Conservation (phyloP, 2,888 invertebrate genomes). For the Drosophila yooni region DNA sequence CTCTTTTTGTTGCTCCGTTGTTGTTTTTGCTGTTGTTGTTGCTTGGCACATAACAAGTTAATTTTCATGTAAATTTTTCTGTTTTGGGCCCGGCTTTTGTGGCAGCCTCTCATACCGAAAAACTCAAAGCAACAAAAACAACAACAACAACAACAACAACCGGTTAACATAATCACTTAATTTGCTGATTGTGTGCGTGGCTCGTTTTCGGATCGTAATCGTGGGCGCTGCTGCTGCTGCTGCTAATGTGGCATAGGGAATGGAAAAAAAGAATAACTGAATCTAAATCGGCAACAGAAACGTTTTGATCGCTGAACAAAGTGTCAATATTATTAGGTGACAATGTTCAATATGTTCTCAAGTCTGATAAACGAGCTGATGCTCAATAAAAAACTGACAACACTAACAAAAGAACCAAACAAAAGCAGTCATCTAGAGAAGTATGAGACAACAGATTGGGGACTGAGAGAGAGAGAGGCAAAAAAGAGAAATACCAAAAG, state of each 20-base stretch:
- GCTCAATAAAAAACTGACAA: constrained; percentile 35
- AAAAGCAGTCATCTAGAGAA: constrained; percentile 15
- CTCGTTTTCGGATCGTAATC: constrained; percentile 66
- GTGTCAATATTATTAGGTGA: constrained; percentile 81
- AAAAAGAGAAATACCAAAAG: not conserved
- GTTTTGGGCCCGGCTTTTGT: constrained; percentile 58
- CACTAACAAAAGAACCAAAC: constrained; percentile 23
- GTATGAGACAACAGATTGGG: not conserved
- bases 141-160: constrained; percentile 55
- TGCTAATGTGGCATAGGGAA: constrained; percentile 6
- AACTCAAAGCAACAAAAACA: constrained; percentile 7
- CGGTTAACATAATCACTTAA: constrained; percentile 81
- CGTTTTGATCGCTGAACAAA: constrained; percentile 29
- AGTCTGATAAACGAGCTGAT: constrained; percentile 71
- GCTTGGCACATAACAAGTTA: constrained; percentile 72
- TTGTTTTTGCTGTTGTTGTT: constrained; percentile 35
- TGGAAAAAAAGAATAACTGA: constrained; percentile 12
- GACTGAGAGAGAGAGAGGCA: not conserved
- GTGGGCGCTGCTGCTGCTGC: constrained; percentile 56
- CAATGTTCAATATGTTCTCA: constrained; percentile 71
- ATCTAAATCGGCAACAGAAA: constrained; percentile 32
- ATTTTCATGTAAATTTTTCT: constrained; percentile 79
- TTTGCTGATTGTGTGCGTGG: constrained; percentile 71
- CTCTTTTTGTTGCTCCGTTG: constrained; percentile 17
- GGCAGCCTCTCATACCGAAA: constrained; percentile 39